These are phyloP conservation scores for Strigamia maritima DNA, from an alignment of 2,888 invertebrate species.

Conservation along the genomic window DNA sequence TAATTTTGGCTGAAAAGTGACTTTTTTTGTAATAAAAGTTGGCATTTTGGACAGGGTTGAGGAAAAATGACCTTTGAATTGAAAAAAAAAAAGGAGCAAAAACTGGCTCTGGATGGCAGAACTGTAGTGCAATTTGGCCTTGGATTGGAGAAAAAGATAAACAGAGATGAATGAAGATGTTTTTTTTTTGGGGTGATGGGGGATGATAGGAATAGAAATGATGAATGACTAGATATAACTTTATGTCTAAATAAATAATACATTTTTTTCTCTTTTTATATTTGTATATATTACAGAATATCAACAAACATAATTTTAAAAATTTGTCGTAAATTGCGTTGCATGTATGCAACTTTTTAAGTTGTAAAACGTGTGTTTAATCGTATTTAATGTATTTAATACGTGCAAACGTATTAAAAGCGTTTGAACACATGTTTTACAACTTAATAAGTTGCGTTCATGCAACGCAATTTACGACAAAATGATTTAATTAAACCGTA, in stretches of 20 bases:
- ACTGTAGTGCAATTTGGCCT: background rate
- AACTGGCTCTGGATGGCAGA: background rate
- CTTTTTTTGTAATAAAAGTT: background rate
- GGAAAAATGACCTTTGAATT: background rate
- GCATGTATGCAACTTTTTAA: no score
- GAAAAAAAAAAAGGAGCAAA: background rate
- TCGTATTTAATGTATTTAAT: no score
- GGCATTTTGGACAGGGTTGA: background rate
- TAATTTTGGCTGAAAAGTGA: background rate
- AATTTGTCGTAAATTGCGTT: no score
- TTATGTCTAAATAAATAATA: conserved; percentile 5
- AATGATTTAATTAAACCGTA: no score
- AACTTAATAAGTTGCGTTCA: no score
- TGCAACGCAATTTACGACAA: no score
- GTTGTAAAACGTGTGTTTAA: no score
- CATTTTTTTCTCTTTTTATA: background rate
- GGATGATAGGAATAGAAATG: background rate
- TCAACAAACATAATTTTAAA: background rate
- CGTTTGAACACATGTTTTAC: no score
- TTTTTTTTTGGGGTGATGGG: background rate
- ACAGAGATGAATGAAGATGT: background rate
- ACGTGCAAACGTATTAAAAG: no score
- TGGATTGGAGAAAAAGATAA: background rate
- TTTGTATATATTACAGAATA: background rate
- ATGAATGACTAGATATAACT: background rate